Evolutionary conservation across 2,888 invertebrate species (phyloP).

Genomic region (Epicampocera succincta): DNA sequence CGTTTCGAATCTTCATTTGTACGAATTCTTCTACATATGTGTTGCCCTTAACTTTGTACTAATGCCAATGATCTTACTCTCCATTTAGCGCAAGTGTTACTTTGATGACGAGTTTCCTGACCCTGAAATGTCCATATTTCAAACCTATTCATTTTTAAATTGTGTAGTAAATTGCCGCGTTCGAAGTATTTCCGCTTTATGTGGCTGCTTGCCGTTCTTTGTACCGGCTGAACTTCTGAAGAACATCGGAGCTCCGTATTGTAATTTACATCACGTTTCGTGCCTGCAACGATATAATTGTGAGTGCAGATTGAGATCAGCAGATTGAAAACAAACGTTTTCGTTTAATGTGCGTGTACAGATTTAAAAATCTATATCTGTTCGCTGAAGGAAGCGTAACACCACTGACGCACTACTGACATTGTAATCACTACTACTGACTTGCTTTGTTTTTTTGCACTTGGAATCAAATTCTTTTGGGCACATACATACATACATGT

Average conservation of each 20-base stretch:
- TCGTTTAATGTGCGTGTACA: neutral
- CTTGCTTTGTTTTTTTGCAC: no score
- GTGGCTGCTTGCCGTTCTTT: constrained; percentile 85
- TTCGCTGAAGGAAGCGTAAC: no score
- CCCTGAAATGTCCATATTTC: constrained; percentile 74
- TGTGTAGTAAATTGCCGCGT: constrained; percentile 85
- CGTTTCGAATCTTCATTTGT: constrained; percentile 77
- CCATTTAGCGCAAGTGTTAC: constrained; percentile 83
- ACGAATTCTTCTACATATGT: no score
- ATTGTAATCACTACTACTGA: no score
- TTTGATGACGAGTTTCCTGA: constrained; percentile 82
- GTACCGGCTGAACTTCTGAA: constrained; percentile 74
- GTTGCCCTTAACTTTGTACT: no score
- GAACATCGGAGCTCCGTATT: constrained; percentile 73
- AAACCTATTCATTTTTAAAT: constrained; percentile 84
- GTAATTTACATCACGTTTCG: constrained; percentile 75
- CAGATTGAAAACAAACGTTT: no score
- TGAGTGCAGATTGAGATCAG: constrained; percentile 73
- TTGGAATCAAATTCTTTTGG: no score
- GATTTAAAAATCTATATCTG: neutral
- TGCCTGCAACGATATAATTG: constrained; percentile 84
- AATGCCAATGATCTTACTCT: neutral
- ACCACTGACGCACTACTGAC: no score
- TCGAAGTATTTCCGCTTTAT: constrained; percentile 82
- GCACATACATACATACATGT: no score